Evolutionary conservation across 2,113 vertebrate species (phyloP), one percentile per base, ranked within the genome.

Genomic region (Suncus etruscus): DNA sequence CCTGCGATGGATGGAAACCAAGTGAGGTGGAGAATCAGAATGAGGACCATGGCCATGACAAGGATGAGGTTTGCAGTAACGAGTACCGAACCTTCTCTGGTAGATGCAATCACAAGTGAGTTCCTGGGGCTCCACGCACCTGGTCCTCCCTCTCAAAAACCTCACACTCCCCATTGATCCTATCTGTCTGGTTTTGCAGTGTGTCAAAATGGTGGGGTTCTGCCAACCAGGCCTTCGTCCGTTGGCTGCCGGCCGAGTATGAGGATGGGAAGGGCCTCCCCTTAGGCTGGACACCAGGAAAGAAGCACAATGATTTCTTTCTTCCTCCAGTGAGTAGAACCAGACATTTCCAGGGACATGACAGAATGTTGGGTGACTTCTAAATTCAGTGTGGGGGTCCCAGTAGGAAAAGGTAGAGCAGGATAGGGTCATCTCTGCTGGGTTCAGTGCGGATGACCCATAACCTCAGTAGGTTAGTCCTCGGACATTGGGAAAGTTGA

Each of bases 31-130:
- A 94, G 70, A 84, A 93, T 0, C 93, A 90, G 25, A 12, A 11
- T 0, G 16, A 61, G 16, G 96, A 97, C 10, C 82, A 83, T 0
- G 98, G 98, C 51, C 8, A 78, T 3, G 1, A 86, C 22, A 92
- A 97, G 39, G 14, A 12, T 0, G 96, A 97, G 12, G 80, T 82
- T 0, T 98, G 98, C 61, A 8, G 80, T 4, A 1, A 86, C 22
- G 10, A 0, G 11, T 98, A 98, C 74, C 93, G 97, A 32, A 98
- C 97, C 0, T 96, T 98, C 82, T 98, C 96, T 0, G 96, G 97
- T 0, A 69, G 94, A 93, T 98, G 98, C 95, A 99, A 99, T 94
- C 98, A 99, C 97, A 96, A 78, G 98, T 99, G 47, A 18, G 94
- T 79, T 5, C 45, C 5, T 4, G 70, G 32, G 83, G 16, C 39